Base-by-base conservation (phyloP, 2,113 vertebrate species). In the Aldabrachelys gigantea region DNA sequence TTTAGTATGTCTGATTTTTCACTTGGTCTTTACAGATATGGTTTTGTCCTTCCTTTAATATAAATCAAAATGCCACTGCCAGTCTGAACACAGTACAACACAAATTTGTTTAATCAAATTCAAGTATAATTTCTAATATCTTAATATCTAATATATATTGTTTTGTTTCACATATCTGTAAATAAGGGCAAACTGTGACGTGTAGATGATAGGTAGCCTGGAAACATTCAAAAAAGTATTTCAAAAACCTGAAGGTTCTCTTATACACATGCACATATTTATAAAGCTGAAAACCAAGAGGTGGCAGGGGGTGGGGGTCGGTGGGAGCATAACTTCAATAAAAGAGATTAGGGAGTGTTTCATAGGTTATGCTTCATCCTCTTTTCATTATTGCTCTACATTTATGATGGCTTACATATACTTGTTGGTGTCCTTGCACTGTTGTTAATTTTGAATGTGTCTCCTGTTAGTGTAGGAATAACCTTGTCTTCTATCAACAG, bases 1-100 rank as follows among this genome's bases (percentile, higher is more conserved):
- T 90, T 91, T 5, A 38, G 35, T 11, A 1, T 76, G 82, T 90
- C 31, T 91, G 86, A 44, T 91, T 93, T 94, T 75, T 76, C 89
- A 3, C 87, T 95, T 91, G 13, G 79, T 88, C 35, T 91, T 85
- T 83, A 79, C 3, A 47, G 57, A 87, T 91, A 62, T 90, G 29
- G 19, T n/a, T 35, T 62, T 93, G 41, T 85, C 62, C 7, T 35
- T 65, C 12, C 31, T 1, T n/a, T 92, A 87, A 53, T 89, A 3
- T 11, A 50, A 89, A 89, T 27, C 76, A 52, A 89, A 90, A 49
- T 88, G 5, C 24, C 54, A 38, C 52, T 6, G 3, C 75, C 38
- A 89, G 84, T 2, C 8, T 91, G 80, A 69, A 3, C n/a, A 92
- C 22, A 84, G 17, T 14, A 89, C 5, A 85, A 89, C 38, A n/a